phyloP scores from a whole-genome alignment of 2,113 vertebrate species.

The Paradoxurus hermaphroditus region DNA sequence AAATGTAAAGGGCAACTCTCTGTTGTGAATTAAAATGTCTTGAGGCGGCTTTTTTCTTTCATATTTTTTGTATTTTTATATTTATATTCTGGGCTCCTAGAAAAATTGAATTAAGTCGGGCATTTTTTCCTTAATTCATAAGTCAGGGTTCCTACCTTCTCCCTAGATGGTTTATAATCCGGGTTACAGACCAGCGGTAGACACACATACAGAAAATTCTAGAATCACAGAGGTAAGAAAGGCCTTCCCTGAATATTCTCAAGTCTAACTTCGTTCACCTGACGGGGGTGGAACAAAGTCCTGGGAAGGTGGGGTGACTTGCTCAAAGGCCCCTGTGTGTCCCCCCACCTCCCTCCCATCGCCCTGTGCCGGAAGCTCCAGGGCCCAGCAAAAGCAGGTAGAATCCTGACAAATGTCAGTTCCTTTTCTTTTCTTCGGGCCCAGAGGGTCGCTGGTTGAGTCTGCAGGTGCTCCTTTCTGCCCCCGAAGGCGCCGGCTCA shows the following conservation, averaged over 20 bases:
- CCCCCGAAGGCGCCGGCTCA: neutral
- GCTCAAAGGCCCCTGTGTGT: neutral
- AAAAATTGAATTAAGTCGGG: neutral
- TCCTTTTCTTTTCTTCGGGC: neutral
- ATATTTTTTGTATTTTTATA: neutral
- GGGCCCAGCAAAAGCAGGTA: neutral
- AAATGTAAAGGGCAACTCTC: neutral
- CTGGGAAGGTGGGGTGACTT: neutral
- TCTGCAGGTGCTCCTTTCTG: neutral
- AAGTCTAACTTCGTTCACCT: no score
- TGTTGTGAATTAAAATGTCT: neutral
- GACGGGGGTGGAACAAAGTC: no score
- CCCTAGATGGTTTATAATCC: neutral
- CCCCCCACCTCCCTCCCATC: fast-evolving
- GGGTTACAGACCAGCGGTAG: neutral
- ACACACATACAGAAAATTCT: neutral
- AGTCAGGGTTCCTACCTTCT: neutral
- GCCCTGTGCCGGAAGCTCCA: neutral
- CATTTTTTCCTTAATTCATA: neutral
- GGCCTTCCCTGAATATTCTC: neutral
- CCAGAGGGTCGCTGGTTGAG: neutral
- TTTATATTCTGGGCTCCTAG: neutral
- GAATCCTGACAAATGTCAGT: fast-evolving
- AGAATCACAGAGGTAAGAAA: neutral
- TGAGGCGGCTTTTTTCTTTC: neutral